Evolutionary conservation across 2,797 vertebrate species (phyloP).

Genomic region (Anabacerthia variegaticeps): DNA sequence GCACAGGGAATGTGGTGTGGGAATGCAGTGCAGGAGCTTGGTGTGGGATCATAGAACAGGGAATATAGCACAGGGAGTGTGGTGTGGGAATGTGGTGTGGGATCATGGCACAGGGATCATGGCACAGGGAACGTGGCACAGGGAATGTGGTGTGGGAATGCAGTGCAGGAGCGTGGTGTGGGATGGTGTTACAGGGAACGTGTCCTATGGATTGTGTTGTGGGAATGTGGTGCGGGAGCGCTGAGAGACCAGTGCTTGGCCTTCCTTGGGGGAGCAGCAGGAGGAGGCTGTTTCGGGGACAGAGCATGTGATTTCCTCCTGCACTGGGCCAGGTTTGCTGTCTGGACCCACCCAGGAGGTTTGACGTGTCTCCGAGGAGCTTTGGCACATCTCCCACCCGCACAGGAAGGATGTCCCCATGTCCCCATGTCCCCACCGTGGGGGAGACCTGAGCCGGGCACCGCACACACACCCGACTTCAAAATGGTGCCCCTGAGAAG

Average conservation of each 20-base stretch:
- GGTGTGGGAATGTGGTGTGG: neutral
- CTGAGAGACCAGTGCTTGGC: accelerated
- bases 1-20: neutral
- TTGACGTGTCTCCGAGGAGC: neutral
- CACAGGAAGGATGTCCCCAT: neutral
- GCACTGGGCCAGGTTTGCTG: neutral
- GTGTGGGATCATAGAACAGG: neutral
- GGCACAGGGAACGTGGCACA: neutral
- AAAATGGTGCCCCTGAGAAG: neutral
- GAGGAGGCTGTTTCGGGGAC: neutral
- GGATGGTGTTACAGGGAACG: neutral
- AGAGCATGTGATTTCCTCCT: neutral
- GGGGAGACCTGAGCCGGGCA: neutral
- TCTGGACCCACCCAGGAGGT: accelerated
- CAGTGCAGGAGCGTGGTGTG: neutral
- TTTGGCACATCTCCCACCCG: neutral
- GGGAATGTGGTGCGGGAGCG: accelerated
- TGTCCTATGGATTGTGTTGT: accelerated
- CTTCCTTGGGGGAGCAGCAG: neutral
- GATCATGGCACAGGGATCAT: accelerated
- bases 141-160: neutral
- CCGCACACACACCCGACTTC: accelerated
- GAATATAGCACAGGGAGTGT: neutral
- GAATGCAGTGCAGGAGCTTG: neutral
- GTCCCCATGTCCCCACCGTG: accelerated